Evolutionary conservation across 2,888 invertebrate species (phyloP).

Genomic region (Nephrotoma appendiculata): DNA sequence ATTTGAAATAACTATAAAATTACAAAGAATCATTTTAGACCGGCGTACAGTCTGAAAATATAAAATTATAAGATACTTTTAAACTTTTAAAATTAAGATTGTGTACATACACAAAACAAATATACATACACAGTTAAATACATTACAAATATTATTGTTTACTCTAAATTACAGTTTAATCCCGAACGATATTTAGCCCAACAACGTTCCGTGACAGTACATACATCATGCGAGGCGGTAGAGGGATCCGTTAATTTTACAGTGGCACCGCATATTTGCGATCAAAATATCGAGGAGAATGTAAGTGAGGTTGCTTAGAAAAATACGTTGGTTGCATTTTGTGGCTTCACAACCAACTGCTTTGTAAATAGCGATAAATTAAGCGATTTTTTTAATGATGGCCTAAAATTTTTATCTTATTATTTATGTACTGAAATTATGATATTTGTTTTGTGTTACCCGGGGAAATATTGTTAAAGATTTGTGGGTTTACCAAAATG

Average conservation of each 20-base stretch:
- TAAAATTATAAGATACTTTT: neutral
- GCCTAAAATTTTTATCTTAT: no score
- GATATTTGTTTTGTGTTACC: no score
- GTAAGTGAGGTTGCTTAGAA: neutral
- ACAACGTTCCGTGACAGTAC: neutral
- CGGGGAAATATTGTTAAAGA: no score
- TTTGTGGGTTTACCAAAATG: no score
- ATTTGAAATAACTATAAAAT: neutral
- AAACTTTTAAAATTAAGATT: neutral
- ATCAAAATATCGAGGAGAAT: neutral
- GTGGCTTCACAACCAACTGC: neutral
- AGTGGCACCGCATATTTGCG: neutral
- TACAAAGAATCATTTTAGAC: neutral
- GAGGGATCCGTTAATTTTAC: neutral
- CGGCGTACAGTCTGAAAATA: no score
- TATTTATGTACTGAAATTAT: no score
- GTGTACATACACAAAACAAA: no score
- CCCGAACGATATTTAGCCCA: neutral
- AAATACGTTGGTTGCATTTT: neutral
- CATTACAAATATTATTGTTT: neutral
- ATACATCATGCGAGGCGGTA: neutral
- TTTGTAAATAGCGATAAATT: neutral
- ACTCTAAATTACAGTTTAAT: neutral
- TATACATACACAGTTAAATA: neutral
- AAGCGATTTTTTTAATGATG: no score